Evolutionary conservation across 2,888 invertebrate species (phyloP).

Genomic region (Spodoptera exigua): DNA sequence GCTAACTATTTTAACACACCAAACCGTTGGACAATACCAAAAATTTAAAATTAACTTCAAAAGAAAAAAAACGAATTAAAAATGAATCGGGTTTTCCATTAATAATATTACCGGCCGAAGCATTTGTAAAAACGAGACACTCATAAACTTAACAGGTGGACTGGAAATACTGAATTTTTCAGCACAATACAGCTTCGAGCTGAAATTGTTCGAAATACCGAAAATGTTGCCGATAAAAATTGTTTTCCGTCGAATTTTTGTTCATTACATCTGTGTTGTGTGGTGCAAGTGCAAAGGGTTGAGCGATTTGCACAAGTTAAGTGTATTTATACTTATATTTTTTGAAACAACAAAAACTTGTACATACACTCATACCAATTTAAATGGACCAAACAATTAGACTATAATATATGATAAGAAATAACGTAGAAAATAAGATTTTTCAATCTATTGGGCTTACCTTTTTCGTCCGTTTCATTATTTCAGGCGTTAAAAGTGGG

Average conservation of each 20-base stretch:
- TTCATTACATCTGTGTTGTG: slow-evolving; percentile 55
- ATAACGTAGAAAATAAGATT: too few relatives aligned
- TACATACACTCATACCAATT: too few relatives aligned
- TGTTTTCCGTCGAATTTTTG: slow-evolving; percentile 57
- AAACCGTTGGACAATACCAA: neutral
- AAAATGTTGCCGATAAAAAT: slow-evolving; percentile 61
- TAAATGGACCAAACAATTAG: too few relatives aligned
- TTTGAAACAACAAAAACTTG: too few relatives aligned
- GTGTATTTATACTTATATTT: too few relatives aligned
- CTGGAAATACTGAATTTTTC: slow-evolving; percentile 44
- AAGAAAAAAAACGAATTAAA: slow-evolving; percentile 23
- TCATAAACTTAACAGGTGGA: slow-evolving; percentile 57
- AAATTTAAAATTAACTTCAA: slow-evolving; percentile 4
- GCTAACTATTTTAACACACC: too few relatives aligned
- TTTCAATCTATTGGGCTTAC: too few relatives aligned
- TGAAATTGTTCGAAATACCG: slow-evolving; percentile 52
- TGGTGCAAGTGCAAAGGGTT: slow-evolving; percentile 40
- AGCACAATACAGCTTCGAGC: slow-evolving; percentile 33
- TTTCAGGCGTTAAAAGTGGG: too few relatives aligned
- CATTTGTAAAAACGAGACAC: slow-evolving; percentile 40
- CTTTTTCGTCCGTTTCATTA: too few relatives aligned
- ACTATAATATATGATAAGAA: too few relatives aligned
- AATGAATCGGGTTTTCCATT: slow-evolving; percentile 39
- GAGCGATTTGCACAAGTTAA: too few relatives aligned
- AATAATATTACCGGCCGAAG: slow-evolving; percentile 31